phyloP scores from a whole-genome alignment of 1,140 invertebrate species.

The Drosophila kohkoa region DNA sequence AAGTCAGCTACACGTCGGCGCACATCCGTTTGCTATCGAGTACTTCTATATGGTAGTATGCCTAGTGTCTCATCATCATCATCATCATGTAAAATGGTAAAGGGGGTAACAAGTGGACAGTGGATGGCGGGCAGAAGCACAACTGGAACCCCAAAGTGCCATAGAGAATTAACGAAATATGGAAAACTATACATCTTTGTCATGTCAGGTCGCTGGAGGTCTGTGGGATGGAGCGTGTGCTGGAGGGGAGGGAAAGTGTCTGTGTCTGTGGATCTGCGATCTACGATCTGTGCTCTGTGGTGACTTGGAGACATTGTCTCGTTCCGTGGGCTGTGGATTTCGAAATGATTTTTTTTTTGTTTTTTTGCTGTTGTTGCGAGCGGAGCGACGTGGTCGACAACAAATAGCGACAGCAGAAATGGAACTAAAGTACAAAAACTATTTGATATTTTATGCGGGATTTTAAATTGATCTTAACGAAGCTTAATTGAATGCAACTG shows the following conservation, averaged over 20 bases:
- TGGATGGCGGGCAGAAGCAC: constrained; percentile 42
- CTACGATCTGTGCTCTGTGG: too few species aligned
- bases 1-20: constrained; percentile 65
- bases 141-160: constrained; percentile 64
- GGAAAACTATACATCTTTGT: constrained; percentile 77
- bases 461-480: constrained; percentile 85
- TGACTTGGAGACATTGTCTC: constrained; percentile 65
- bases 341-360: constrained; percentile 43
- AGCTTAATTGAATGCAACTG: constrained; percentile 82
- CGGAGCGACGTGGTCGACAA: constrained; percentile 32
- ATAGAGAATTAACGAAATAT: constrained; percentile 71
- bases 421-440: constrained; percentile 82
- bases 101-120: constrained; percentile 42
- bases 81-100: constrained; percentile 42
- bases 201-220: constrained; percentile 25
- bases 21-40: constrained; percentile 53
- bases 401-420: constrained; percentile 60
- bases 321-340: constrained; percentile 62
- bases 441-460: constrained; percentile 84
- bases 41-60: neutral
- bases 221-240: too few species aligned
- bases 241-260: neutral
- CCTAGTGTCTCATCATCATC: constrained; percentile 26
- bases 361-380: constrained; percentile 21
- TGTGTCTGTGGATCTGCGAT: constrained; percentile 5